A percentile compares a stretch with the other conserved stretches of the same genome.
Evolutionary conservation across 2,113 vertebrate species (phyloP).

Genomic region (Oriolus oriolus): DNA sequence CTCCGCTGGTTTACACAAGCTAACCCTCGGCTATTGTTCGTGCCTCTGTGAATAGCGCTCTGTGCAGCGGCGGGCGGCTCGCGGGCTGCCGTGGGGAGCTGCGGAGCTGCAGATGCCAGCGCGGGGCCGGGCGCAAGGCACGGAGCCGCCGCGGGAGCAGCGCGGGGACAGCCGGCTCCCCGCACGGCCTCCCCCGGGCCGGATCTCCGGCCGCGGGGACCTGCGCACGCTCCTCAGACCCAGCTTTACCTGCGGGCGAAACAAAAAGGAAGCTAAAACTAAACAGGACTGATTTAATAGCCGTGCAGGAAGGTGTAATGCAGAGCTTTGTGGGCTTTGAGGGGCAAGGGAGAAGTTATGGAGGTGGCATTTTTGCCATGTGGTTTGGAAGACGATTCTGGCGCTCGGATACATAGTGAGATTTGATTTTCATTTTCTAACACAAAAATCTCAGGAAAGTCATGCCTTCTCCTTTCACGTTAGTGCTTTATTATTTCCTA

Average conservation of each 20-base stretch:
- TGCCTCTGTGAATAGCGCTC: background rate
- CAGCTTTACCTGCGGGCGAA: background rate
- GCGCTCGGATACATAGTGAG: rapidly evolving
- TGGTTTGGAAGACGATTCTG: background rate
- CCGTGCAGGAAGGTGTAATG: background rate
- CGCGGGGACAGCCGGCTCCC: rapidly evolving
- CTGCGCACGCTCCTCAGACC: background rate
- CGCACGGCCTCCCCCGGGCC: background rate
- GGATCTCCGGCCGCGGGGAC: rapidly evolving
- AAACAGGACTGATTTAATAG: background rate
- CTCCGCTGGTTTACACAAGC: background rate
- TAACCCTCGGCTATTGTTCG: background rate
- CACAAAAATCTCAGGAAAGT: background rate
- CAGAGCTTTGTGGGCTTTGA: background rate
- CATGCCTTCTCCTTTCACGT: background rate
- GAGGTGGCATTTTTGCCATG: background rate
- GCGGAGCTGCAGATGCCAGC: background rate
- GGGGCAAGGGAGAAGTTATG: background rate
- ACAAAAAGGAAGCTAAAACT: background rate
- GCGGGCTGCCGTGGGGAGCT: background rate
- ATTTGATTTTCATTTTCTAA: background rate
- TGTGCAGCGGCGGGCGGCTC: background rate
- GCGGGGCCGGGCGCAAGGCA: background rate
- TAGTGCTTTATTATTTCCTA: background rate
- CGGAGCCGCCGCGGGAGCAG: background rate